phyloP scores from a whole-genome alignment of 1,140 invertebrate genomes.

The Eriocheir sinensis region DNA sequence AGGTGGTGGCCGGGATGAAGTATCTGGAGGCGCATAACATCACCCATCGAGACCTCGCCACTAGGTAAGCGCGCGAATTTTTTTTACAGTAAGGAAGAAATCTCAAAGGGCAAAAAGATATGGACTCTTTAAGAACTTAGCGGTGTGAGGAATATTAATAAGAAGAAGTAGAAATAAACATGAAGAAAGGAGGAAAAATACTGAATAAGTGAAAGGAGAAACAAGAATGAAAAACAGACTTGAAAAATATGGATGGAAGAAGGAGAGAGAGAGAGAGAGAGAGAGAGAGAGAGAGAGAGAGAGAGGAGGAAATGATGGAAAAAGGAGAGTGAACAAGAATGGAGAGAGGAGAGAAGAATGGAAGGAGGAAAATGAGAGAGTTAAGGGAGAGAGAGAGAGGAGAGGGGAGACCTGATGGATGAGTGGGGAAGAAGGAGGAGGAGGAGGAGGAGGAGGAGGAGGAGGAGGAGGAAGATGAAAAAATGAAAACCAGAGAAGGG shows the following conservation, averaged over 20 bases:
- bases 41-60: slow-evolving; percentile 90
- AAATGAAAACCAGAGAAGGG: no score
- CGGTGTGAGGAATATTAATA: background rate
- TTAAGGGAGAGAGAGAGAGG: background rate
- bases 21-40: slow-evolving; percentile 90
- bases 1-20: slow-evolving; percentile 93
- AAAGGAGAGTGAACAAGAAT: background rate
- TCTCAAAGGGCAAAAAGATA: background rate
- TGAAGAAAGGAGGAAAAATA: background rate
- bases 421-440: no score
- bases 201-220: background rate
- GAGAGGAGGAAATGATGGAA: background rate
- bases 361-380: background rate
- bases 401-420: background rate
- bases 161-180: no score
- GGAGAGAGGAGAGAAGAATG: background rate
- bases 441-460: no score
- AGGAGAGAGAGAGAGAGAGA: no score
- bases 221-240: background rate
- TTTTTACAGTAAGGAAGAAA: background rate
- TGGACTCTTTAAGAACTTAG: background rate
- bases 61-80: slow-evolving; percentile 83
- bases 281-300: no score
- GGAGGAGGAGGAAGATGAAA: no score
- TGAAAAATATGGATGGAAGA: no score